Conservation (phyloP, 2,797 vertebrate species). For the Anniella stebbinsi region DNA sequence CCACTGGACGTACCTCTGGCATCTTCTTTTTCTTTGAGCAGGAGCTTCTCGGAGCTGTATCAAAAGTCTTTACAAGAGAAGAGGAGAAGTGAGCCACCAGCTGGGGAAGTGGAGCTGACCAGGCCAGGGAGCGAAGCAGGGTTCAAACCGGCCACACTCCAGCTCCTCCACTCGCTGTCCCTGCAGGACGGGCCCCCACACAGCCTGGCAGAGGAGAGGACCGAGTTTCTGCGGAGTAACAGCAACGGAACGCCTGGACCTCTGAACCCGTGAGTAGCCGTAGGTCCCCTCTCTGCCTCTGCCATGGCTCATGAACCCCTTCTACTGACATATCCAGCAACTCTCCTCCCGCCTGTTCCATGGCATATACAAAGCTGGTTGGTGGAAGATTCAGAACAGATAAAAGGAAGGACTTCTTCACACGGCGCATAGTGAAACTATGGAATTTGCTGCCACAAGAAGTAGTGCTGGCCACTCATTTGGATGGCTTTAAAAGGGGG, state of each 20-base stretch:
- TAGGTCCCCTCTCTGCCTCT: rapidly evolving
- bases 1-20: no score
- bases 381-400: background rate
- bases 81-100: conserved; percentile 82
- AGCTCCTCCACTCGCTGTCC: conserved; percentile 82
- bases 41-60: conserved; percentile 93
- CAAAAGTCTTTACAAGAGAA: conserved; percentile 90
- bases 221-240: conserved; percentile 71
- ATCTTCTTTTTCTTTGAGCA: conserved; percentile 49
- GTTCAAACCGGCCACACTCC: conserved; percentile 67
- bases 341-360: no score
- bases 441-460: no score
- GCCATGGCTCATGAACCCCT: rapidly evolving
- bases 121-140: conserved; percentile 75
- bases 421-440: no score
- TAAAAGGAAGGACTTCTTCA: no score
- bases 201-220: conserved; percentile 70
- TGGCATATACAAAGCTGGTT: no score
- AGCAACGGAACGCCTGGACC: conserved; percentile 2
- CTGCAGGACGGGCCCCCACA: conserved; percentile 81
- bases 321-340: background rate
- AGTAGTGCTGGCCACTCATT: no score
- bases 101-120: conserved; percentile 56
- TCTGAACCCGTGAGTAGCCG: background rate
- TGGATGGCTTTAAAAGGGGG: no score